Percentiles rank a stretch among this genome's conserved stretches.
phyloP scores from a whole-genome alignment of 2,797 vertebrate species.

The Scyliorhinus canicula region DNA sequence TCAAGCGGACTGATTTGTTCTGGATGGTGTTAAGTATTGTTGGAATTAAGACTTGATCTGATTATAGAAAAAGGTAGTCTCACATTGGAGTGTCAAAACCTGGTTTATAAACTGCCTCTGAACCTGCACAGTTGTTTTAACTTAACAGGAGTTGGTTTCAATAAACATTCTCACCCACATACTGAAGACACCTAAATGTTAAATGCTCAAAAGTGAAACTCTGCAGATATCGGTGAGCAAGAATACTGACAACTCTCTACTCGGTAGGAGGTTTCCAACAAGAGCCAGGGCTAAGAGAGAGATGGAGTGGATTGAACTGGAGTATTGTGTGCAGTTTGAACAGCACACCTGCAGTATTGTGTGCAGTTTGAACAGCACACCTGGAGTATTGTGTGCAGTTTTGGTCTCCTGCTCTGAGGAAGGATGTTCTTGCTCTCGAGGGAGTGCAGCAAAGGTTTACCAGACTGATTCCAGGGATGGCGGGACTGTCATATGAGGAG shows the following conservation, averaged over 20 bases:
- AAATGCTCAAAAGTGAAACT: neutral
- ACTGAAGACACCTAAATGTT: neutral
- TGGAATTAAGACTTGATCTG: neutral
- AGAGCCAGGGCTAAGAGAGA: neutral
- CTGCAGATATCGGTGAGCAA: neutral
- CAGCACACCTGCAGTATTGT: too few relatives aligned
- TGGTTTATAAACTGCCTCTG: neutral
- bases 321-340: too few relatives aligned
- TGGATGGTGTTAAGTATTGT: too few relatives aligned
- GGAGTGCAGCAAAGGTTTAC: too few relatives aligned
- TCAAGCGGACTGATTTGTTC: too few relatives aligned
- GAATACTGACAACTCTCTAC: neutral
- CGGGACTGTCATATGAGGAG: too few relatives aligned
- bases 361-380: too few relatives aligned
- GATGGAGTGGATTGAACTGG: neutral
- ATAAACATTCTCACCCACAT: neutral
- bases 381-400: too few relatives aligned
- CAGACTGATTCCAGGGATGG: too few relatives aligned
- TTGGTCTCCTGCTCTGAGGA: too few relatives aligned
- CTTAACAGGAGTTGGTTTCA: neutral
- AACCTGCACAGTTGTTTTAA: neutral
- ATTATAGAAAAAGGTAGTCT: neutral
- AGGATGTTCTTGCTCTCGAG: too few relatives aligned
- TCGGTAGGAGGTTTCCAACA: neutral
- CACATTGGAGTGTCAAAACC: neutral